Base-by-base conservation (phyloP, 2,888 invertebrate genomes). In the Emesis russula region DNA sequence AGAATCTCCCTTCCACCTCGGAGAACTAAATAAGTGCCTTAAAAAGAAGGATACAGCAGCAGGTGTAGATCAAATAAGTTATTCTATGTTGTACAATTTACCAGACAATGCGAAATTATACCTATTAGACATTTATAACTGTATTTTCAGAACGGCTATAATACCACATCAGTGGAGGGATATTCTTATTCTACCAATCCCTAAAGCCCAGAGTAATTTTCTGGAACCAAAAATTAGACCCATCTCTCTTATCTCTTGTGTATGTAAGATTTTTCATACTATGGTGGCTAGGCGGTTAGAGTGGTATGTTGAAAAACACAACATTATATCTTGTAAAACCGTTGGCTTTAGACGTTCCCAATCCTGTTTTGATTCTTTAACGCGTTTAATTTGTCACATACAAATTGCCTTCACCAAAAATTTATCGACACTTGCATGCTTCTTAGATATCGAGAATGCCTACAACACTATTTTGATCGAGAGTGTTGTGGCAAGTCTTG, bases 81-180 rank as follows among this genome's bases (percentile, higher is more conserved):
- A 63, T 25, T 58, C n/a, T 7, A 58, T 58, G 58, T 18, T 15
- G n/a, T 58, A 58, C 18, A 18, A 58, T n/a, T 58, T 63, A 25
- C 63, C 63, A 63, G 63, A 63, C 18, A 18, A 63, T n/a, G 63
- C 63, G 2, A 63, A 63, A 63, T 18, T 63, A 63, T 63, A 63
- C 25, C 0, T 63, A 25, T 6, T 63, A 25, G 63, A 63, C n/a
- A 63, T 25, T 63, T 63, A 63, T 25, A 63, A 63, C 9, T 63
- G 63, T n/a, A 63, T 63, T 9, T 63, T 18, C 9, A 25, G 25
- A 63, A 63, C 63, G 6, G n/a, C 18, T 63, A 63, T 25, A n/a
- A 6, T 63, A 63, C 63, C 63, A 25, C 9, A 63, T 63, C 25
- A 25, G 63, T n/a, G 18, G 25, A 25, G 25, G 25, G 18, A 58